Evolutionary conservation across 2,797 vertebrate genomes (phyloP).

Genomic region (Catamblyrhynchus diadema): DNA sequence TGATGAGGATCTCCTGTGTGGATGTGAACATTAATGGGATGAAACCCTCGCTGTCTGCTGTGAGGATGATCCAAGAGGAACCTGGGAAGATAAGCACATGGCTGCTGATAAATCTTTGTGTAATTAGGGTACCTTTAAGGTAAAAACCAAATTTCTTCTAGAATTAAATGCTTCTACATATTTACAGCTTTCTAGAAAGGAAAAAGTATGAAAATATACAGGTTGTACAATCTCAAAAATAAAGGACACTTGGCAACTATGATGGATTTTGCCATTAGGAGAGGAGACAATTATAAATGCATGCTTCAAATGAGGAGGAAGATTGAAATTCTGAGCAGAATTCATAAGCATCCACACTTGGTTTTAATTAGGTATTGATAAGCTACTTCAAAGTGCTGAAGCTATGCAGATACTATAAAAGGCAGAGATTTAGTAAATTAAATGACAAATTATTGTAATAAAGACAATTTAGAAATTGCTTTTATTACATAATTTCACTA

Average conservation of each 20-base stretch:
- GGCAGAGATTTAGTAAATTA: not conserved
- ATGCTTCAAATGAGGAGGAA: not conserved
- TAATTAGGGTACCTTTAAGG: not conserved
- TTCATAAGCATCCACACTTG: not conserved
- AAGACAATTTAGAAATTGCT: not conserved
- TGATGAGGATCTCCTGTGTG: conserved; percentile 82
- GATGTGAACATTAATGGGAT: conserved; percentile 86
- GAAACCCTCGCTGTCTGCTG: conserved; percentile 88
- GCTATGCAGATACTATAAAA: not conserved
- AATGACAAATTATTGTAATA: not conserved
- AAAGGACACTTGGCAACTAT: not conserved
- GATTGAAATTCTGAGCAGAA: not conserved
- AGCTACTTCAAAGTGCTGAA: not conserved
- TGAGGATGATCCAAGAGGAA: conserved; percentile 88
- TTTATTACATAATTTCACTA: not conserved
- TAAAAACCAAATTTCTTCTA: not conserved
- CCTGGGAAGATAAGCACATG: conserved; percentile 69
- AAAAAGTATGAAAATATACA: not conserved
- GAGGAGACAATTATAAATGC: not conserved
- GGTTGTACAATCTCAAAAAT: not conserved
- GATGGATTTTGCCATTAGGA: not conserved
- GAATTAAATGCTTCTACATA: not conserved
- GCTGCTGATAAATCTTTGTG: not conserved
- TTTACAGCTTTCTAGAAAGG: not conserved
- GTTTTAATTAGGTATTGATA: not conserved